A percentile compares a stretch with the other conserved stretches of the same genome.
These are phyloP conservation scores for Rhopalosiphum nymphaeae DNA, from an alignment of 2,888 invertebrate genomes.

Conservation along the genomic window DNA sequence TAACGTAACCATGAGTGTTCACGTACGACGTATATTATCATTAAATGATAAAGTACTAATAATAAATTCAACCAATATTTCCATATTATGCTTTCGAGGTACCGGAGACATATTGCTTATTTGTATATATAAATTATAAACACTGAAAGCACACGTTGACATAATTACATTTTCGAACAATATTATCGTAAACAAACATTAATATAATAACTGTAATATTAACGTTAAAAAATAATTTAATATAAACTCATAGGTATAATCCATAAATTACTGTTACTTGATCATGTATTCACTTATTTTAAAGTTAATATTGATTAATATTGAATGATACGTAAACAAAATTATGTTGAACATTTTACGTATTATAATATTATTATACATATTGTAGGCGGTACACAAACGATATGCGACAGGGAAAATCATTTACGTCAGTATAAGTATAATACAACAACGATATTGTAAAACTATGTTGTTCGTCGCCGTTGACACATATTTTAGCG, in stretches of 20 bases:
- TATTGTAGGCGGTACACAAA: neutral
- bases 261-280: constrained; percentile 3
- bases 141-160: neutral
- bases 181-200: neutral
- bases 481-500: constrained; percentile 40
- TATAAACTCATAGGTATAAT: neutral
- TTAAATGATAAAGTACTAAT: neutral
- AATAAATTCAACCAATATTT: neutral
- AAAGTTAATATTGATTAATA: constrained; percentile 21
- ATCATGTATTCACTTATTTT: constrained; percentile 22
- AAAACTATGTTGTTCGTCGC: constrained; percentile 20
- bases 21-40: neutral
- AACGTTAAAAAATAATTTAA: neutral
- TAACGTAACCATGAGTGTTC: neutral
- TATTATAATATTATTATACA: neutral
- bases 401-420: neutral
- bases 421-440: constrained; percentile 45
- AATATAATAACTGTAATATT: neutral
- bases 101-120: neutral
- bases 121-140: neutral
- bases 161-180: neutral
- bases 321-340: constrained; percentile 5
- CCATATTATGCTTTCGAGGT: neutral
- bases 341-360: neutral
- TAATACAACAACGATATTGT: constrained; percentile 22